Base-by-base conservation (phyloP, 23 tunicate genomes). In the Styela plicata region DNA sequence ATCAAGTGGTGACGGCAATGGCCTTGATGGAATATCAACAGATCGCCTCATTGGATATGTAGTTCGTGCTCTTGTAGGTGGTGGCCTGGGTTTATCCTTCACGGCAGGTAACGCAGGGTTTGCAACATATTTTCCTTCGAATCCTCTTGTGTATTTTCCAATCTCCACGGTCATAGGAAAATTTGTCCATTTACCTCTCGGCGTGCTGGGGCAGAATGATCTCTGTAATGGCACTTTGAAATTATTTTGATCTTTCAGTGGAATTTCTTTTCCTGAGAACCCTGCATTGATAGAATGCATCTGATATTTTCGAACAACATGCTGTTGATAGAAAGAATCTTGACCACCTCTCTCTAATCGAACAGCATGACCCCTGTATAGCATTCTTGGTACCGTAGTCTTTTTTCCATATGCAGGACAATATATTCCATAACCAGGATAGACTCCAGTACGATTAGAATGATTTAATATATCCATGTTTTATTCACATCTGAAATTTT, bases 271-370 rank as follows among this genome's bases (percentile, higher is more conserved):
- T 1, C 97, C 97, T 74, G 83, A 73, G 28, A 91, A 91, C 17
- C 97, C 97, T 26, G 97, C 79, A 70, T 91, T 91, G 16, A 91
- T 52, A 36, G 89, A 74, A 79, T 91, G 97, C 97, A 91, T 91
- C 30, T 85, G 97, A 70, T 91, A 91, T 36, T 85, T 74, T 34
- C 87, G 87, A 37, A 91, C 97, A 13, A 85, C 78, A 37, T 83
- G 89, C 83, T 85, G 69, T n/a, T 79, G 82, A 67, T 37, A 82
- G 74, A 21, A 76, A 16, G 30, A 29, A 30, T 76, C 64, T 16
- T 21, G 2, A 76, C 37, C 31, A 22, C 85, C 84, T 64, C 85
- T 36, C 24, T 86, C 90, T 1, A 86, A 33, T 63, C 85, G 86
- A 16, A 91, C 89, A 64, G 85, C 90, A 86, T 91, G 97, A 1